A percentile compares a stretch with the other conserved stretches of the same genome.
phyloP scores from a whole-genome alignment of 2,797 vertebrate genomes.

The Rallus crepitans region DNA sequence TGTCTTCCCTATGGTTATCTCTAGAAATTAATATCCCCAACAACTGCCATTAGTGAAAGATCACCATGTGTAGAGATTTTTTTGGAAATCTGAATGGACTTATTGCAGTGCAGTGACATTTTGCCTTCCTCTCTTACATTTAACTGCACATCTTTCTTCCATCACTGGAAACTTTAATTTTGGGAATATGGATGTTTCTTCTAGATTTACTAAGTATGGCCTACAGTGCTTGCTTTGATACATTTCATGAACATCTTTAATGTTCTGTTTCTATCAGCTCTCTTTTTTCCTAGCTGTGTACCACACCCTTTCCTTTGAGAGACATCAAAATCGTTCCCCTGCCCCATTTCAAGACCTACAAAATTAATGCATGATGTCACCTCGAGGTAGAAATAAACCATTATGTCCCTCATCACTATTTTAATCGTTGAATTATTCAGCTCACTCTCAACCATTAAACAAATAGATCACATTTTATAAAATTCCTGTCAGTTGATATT shows the following conservation, averaged over 20 bases:
- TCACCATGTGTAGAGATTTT: background rate
- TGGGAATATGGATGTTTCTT: background rate
- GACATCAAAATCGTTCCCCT: constrained; percentile 35
- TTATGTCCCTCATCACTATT: constrained; percentile 42
- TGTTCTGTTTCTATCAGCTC: constrained; percentile 56
- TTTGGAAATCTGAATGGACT: background rate
- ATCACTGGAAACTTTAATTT: background rate
- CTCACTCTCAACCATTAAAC: background rate
- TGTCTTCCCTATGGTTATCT: background rate
- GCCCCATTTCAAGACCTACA: constrained; percentile 50
- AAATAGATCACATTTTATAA: constrained; percentile 20
- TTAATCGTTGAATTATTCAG: constrained; percentile 54
- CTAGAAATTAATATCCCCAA: background rate
- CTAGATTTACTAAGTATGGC: constrained; percentile 32
- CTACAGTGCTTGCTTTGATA: constrained; percentile 36
- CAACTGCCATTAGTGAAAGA: background rate
- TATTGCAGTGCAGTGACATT: background rate
- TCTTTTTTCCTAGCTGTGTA: constrained; percentile 26
- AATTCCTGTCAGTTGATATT: background rate
- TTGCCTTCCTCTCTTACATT: background rate
- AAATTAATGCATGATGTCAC: constrained; percentile 54
- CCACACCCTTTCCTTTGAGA: constrained; percentile 56
- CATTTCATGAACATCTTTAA: constrained; percentile 49
- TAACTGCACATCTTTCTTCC: background rate
- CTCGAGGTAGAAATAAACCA: constrained; percentile 44